phyloP scores from a whole-genome alignment of 2,113 vertebrate species.

The western clawed frog (Xenopus tropicalis) region DNA sequence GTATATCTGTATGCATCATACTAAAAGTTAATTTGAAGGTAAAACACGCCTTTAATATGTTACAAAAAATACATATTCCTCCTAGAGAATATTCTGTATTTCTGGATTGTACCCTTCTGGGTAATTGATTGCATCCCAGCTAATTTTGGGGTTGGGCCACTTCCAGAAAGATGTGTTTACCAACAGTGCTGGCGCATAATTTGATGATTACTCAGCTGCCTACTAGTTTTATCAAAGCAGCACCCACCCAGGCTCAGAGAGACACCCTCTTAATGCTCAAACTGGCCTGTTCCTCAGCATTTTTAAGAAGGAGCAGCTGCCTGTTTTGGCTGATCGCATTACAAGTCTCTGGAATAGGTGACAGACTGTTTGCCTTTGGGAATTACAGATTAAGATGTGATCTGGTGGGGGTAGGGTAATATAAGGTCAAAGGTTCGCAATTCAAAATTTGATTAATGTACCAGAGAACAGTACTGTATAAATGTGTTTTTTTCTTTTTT shows the following conservation, averaged over 20 bases:
- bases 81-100: too few species aligned
- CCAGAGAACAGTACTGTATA: neutral
- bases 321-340: constrained; percentile 28
- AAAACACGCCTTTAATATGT: too few species aligned
- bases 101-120: neutral
- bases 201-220: constrained; percentile 13
- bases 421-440: constrained; percentile 57
- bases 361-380: constrained; percentile 42
- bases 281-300: neutral
- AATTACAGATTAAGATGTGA: constrained; percentile 48
- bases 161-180: neutral
- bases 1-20: too few species aligned
- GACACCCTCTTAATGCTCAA: neutral
- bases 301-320: constrained; percentile 25
- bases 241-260: neutral
- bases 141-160: neutral
- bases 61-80: too few species aligned
- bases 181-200: constrained; percentile 1
- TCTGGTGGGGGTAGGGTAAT: constrained; percentile 45
- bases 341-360: constrained; percentile 37
- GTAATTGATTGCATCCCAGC: neutral
- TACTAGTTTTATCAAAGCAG: neutral
- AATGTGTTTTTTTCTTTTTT: neutral
- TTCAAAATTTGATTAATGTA: constrained; percentile 43
- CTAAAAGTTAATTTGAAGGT: neutral